Percentiles rank a stretch among this genome's conserved stretches.
phyloP scores from a whole-genome alignment of 2,797 vertebrate genomes.

The Sebastes oblongus region DNA sequence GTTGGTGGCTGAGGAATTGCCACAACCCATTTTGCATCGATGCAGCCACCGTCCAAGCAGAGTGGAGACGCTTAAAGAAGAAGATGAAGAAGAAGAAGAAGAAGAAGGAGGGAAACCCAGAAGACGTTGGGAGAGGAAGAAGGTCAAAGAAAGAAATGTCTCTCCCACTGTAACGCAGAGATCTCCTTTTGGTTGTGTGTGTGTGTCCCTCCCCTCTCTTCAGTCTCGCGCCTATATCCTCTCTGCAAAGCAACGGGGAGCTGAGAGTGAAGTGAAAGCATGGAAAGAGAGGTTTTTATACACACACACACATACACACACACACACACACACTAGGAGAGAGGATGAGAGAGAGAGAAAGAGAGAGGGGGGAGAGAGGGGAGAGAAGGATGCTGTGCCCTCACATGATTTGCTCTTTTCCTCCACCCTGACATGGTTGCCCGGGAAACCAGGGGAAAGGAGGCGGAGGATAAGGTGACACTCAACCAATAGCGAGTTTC shows the following conservation, averaged over 20 bases:
- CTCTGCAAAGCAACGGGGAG: slow-evolving; percentile 65
- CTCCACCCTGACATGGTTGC: slow-evolving; percentile 83
- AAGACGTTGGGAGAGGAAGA: slow-evolving; percentile 25
- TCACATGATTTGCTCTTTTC: slow-evolving; percentile 84
- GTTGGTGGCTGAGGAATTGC: slow-evolving; percentile 85
- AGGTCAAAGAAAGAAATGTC: slow-evolving; percentile 50
- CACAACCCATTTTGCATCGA: slow-evolving; percentile 86
- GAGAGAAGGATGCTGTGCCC: slow-evolving; percentile 76
- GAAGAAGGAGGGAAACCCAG: slow-evolving; percentile 16
- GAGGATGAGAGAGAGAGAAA: slow-evolving; percentile 16
- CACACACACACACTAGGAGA: slow-evolving; percentile 38
- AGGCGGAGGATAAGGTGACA: slow-evolving; percentile 53
- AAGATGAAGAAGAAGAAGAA: neutral
- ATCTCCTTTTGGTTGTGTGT: slow-evolving; percentile 42
- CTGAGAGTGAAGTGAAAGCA: slow-evolving; percentile 66
- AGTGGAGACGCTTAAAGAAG: slow-evolving; percentile 38
- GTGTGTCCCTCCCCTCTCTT: slow-evolving; percentile 7
- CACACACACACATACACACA: slow-evolving; percentile 32
- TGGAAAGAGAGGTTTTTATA: slow-evolving; percentile 69
- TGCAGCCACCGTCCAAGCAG: slow-evolving; percentile 69
- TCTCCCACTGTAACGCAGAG: slow-evolving; percentile 55
- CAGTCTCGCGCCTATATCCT: slow-evolving; percentile 40
- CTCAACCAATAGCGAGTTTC: slow-evolving; percentile 70
- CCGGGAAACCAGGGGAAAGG: slow-evolving; percentile 76
- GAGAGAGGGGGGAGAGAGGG: slow-evolving; percentile 5